Evolutionary conservation across 1,140 invertebrate genomes (phyloP).

Genomic region (Ceratina australensis): DNA sequence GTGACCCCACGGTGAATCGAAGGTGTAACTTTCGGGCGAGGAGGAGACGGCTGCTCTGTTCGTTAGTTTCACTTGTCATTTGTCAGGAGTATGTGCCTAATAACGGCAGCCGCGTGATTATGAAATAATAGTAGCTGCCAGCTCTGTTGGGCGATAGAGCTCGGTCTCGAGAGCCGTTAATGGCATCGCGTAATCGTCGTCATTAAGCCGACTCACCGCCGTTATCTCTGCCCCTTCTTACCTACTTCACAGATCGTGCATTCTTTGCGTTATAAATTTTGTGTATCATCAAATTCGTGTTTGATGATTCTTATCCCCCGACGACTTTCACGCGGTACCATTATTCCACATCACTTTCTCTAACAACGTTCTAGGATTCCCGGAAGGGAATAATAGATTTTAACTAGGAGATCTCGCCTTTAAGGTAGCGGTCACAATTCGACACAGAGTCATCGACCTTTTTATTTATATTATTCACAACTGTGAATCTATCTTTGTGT

Average conservation of each 20-base stretch:
- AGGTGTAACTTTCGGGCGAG: slow-evolving; percentile 41
- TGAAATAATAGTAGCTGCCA: slow-evolving; percentile 53
- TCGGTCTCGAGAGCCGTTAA: slow-evolving; percentile 27
- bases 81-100: slow-evolving; percentile 51
- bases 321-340: no score
- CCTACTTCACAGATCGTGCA: neutral
- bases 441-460: no score
- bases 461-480: no score
- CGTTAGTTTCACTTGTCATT: slow-evolving; percentile 50
- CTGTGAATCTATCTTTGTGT: no score
- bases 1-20: slow-evolving; percentile 7
- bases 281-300: neutral
- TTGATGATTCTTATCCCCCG: neutral
- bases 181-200: slow-evolving; percentile 53
- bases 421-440: no score
- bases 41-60: slow-evolving; percentile 17
- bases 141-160: slow-evolving; percentile 23
- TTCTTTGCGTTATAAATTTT: neutral
- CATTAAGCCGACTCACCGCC: slow-evolving; percentile 37
- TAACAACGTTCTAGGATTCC: no score
- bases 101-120: slow-evolving; percentile 48
- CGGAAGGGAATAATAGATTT: no score
- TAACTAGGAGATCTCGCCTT: no score
- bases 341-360: no score
- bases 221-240: slow-evolving; percentile 25